Conservation (phyloP, 2,113 vertebrate species). For the Pluvialis apricaria region DNA sequence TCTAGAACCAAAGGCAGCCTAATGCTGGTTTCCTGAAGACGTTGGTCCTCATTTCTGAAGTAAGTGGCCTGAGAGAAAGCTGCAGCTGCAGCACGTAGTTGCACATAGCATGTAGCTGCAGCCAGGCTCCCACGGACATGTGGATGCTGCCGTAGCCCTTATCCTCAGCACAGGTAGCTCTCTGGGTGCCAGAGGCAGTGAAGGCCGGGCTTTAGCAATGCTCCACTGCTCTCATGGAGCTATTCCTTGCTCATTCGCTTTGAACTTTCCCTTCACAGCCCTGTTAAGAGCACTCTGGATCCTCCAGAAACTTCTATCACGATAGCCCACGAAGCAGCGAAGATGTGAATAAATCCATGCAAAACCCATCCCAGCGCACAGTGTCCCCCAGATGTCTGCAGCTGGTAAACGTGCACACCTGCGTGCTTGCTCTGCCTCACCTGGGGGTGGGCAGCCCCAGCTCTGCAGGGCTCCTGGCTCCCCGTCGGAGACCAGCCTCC, state of each 20-base stretch:
- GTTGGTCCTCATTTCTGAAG: background rate
- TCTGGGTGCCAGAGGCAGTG: background rate
- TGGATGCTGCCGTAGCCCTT: rapidly evolving
- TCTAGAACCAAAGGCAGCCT: background rate
- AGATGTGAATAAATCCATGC: background rate
- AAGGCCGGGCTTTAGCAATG: background rate
- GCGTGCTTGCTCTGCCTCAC: background rate
- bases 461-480: background rate
- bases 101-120: no score
- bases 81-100: rapidly evolving
- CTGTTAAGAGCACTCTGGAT: background rate
- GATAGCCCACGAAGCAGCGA: rapidly evolving
- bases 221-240: background rate
- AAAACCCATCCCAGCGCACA: no score
- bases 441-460: rapidly evolving
- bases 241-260: background rate
- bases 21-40: background rate
- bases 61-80: background rate
- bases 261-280: background rate
- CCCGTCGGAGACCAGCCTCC: rapidly evolving
- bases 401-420: rapidly evolving
- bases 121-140: rapidly evolving
- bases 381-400: background rate
- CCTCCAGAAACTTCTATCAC: background rate
- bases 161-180: background rate